Conservation (phyloP, 2,888 invertebrate genomes). For the Cataglyphis cursor region DNA sequence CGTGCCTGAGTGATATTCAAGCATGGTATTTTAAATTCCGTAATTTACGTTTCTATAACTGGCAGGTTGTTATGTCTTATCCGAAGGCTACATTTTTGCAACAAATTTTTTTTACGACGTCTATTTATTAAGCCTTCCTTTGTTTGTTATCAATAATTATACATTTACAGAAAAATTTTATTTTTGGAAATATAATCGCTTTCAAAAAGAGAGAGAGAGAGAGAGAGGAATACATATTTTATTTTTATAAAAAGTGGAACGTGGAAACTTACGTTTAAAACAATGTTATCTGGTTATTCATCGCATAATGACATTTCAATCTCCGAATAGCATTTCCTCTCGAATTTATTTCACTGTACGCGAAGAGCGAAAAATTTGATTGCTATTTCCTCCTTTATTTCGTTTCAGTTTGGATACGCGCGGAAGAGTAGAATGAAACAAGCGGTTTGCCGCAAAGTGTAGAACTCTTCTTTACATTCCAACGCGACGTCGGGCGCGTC, state of each 20-base stretch:
- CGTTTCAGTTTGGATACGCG: conserved; percentile 21
- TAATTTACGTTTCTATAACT: conserved; percentile 14
- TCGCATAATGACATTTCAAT: conserved; percentile 10
- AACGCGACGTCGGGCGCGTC: conserved; percentile 43
- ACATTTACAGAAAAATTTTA: not conserved
- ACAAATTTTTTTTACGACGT: not conserved
- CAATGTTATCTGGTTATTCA: not conserved
- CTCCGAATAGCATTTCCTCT: conserved; percentile 15
- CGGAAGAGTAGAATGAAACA: conserved; percentile 38
- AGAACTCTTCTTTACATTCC: conserved; percentile 63
- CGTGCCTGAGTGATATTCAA: conserved; percentile 26
- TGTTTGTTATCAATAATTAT: not conserved
- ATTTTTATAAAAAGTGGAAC: not conserved
- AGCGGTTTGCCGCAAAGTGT: conserved; percentile 53
- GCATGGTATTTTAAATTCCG: conserved; percentile 21
- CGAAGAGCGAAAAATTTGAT: conserved; percentile 49
- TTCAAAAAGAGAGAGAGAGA: not conserved
- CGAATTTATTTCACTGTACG: conserved; percentile 26
- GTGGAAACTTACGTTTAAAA: not conserved
- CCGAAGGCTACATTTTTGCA: not conserved
- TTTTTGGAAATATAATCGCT: not conserved
- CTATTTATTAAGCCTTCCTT: not conserved
- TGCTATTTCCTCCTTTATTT: conserved; percentile 41
- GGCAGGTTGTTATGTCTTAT: not conserved
- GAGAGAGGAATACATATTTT: not conserved